A percentile compares a stretch with the other conserved stretches of the same genome.
phyloP scores from a whole-genome alignment of 2,797 vertebrate genomes.

The Hirundo rustica region DNA sequence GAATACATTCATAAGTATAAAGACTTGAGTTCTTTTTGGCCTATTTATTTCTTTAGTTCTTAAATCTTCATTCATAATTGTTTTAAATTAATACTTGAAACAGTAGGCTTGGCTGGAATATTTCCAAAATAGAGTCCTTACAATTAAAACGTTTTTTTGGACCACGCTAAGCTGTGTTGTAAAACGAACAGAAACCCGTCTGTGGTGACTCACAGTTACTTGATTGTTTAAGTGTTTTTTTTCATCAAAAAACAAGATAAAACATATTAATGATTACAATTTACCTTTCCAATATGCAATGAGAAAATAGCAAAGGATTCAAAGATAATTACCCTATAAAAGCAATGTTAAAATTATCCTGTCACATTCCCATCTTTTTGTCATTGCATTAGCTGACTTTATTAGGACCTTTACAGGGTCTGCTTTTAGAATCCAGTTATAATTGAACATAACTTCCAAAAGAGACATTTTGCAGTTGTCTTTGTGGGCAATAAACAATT shows the following conservation, averaged over 20 bases:
- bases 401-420: not conserved
- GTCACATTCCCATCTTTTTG: not conserved
- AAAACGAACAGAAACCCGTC: not conserved
- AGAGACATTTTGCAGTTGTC: not conserved
- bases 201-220: not conserved
- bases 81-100: not conserved
- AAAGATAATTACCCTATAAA: not conserved
- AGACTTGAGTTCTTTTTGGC: not conserved
- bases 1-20: not conserved
- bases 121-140: not conserved
- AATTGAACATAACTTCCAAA: not conserved
- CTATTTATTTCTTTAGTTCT: not conserved
- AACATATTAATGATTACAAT: not conserved
- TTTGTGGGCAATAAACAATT: not conserved
- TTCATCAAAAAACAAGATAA: not conserved
- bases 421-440: not conserved
- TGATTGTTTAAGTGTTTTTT: not conserved
- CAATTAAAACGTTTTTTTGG: not conserved
- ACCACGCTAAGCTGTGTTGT: accelerated
- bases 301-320: not conserved
- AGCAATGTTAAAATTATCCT: not conserved
- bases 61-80: not conserved
- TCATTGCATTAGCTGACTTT: not conserved
- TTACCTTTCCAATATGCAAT: not conserved
- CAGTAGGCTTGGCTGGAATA: not conserved